A percentile compares a stretch with the other conserved stretches of the same genome.
Conservation (phyloP, 2,113 vertebrate species). For the Poeciliopsis prolifica region DNA sequence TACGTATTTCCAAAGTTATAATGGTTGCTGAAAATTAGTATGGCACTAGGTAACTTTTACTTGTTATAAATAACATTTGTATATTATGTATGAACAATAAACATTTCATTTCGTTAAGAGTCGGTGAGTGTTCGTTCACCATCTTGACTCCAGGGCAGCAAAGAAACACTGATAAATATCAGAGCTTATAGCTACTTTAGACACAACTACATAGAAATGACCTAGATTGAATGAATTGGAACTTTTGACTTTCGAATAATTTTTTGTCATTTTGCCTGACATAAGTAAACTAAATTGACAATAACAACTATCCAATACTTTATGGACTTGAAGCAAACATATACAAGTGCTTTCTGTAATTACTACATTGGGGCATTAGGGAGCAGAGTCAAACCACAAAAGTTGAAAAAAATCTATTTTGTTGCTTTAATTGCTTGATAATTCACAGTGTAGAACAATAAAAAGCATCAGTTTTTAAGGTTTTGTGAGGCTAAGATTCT, state of each 20-base stretch:
- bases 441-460: too few species aligned
- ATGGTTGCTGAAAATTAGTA: neutral
- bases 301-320: neutral
- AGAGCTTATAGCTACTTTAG: neutral
- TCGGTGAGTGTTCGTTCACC: neutral
- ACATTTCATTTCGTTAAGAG: neutral
- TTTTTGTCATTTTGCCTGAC: neutral
- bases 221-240: neutral
- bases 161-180: neutral
- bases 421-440: too few species aligned
- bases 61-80: neutral
- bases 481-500: too few species aligned
- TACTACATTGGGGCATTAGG: neutral
- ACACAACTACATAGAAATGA: neutral
- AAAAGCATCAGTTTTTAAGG: too few species aligned
- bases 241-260: neutral
- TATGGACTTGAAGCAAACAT: neutral
- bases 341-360: neutral
- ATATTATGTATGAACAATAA: neutral
- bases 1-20: neutral
- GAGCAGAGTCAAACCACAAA: too few species aligned
- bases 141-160: neutral
- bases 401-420: too few species aligned
- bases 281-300: neutral
- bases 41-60: neutral